Conservation (phyloP, 2,888 invertebrate genomes). For the Phlogophora meticulosa region DNA sequence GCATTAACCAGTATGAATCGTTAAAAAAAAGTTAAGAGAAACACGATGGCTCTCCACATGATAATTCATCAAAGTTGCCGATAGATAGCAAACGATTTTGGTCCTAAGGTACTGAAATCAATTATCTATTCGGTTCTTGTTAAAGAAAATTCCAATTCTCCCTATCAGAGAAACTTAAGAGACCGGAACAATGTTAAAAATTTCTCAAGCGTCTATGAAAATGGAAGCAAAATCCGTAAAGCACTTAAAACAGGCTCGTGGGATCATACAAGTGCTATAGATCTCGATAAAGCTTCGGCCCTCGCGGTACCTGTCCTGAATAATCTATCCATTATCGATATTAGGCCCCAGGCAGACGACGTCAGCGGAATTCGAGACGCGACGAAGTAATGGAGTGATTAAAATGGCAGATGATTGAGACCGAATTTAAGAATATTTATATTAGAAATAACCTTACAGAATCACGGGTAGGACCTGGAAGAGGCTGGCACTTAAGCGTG, state of each 20-base stretch:
- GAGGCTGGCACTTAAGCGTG: neutral
- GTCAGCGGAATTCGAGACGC: slow-evolving; percentile 17
- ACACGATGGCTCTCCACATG: too few relatives aligned
- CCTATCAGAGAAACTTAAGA: neutral
- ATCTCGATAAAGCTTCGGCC: slow-evolving; percentile 10
- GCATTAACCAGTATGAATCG: too few relatives aligned
- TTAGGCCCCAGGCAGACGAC: slow-evolving; percentile 7
- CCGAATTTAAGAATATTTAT: neutral
- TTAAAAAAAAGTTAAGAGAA: too few relatives aligned
- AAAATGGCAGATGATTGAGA: neutral
- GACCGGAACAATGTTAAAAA: slow-evolving; percentile 1
- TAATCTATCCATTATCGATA: slow-evolving; percentile 47
- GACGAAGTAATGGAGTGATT: slow-evolving; percentile 16
- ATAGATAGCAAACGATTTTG: neutral
- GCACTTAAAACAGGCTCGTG: slow-evolving; percentile 22
- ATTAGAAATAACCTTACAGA: neutral
- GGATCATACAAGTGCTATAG: slow-evolving; percentile 33
- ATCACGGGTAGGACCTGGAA: neutral
- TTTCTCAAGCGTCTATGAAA: slow-evolving; percentile 1
- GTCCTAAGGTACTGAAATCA: neutral
- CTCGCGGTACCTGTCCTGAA: slow-evolving; percentile 39
- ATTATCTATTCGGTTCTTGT: neutral
- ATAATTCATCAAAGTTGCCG: neutral
- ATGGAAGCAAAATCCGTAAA: slow-evolving; percentile 7
- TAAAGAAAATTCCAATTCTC: neutral